These are phyloP conservation scores for Myzus persicae DNA, from an alignment of 1,140 invertebrate genomes.

Conservation along the genomic window DNA sequence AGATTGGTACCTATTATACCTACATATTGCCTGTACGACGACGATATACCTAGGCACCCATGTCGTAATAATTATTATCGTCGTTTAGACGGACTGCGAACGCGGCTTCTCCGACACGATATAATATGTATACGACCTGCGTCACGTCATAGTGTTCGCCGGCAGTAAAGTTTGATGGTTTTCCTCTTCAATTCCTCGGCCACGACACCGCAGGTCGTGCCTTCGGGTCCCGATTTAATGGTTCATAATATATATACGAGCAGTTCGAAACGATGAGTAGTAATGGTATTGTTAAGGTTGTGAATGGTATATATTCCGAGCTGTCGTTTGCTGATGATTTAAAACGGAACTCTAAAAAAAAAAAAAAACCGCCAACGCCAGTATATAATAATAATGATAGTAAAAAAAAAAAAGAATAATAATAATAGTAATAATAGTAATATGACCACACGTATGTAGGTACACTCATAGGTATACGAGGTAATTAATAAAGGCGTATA, in stretches of 20 bases:
- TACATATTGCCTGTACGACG: too few species aligned
- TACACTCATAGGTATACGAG: neutral
- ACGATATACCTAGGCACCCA: neutral
- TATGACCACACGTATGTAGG: neutral
- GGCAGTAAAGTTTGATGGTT: neutral
- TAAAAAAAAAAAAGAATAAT: neutral
- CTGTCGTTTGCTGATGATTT: conserved; percentile 23
- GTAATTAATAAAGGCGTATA: neutral
- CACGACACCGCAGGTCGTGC: neutral
- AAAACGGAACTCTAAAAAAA: conserved; percentile 18
- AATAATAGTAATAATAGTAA: neutral
- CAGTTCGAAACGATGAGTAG: neutral
- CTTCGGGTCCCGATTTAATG: neutral
- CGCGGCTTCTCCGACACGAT: neutral
- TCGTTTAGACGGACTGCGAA: neutral
- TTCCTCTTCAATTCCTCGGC: neutral
- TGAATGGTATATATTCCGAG: conserved; percentile 12
- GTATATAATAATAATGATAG: neutral
- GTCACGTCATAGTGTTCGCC: neutral
- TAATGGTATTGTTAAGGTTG: conserved; percentile 25
- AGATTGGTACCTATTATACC: too few species aligned
- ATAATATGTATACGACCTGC: neutral
- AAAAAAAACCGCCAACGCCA: neutral
- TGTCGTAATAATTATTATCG: neutral
- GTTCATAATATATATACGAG: neutral